These are phyloP conservation scores for Albula glossodonta DNA, from an alignment of 2,113 vertebrate genomes.

Conservation along the genomic window DNA sequence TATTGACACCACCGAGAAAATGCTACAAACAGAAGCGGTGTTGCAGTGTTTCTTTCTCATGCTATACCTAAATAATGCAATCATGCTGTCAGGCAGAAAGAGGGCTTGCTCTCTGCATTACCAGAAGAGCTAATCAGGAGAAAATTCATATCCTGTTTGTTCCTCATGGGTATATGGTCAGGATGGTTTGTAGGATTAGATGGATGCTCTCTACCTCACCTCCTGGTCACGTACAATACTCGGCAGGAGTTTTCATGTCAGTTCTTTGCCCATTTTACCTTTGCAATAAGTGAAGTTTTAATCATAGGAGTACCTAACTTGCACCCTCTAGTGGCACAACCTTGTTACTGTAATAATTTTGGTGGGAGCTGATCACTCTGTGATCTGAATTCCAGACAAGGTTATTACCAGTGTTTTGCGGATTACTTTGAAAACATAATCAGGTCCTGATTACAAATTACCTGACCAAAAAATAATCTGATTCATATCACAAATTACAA, in stretches of 20 bases:
- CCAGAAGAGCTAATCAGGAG: background rate
- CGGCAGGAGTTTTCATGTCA: background rate
- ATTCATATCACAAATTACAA: no score
- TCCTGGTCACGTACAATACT: background rate
- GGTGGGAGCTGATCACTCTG: background rate
- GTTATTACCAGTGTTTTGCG: no score
- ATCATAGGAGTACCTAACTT: background rate
- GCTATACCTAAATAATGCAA: background rate
- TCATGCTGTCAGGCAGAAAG: background rate
- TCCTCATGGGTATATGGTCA: background rate
- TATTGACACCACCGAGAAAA: background rate
- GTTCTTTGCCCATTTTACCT: background rate
- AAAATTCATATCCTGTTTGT: background rate
- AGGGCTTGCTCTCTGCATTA: background rate
- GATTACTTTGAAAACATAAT: no score
- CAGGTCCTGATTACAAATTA: no score
- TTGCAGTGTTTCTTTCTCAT: background rate
- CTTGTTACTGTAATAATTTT: background rate
- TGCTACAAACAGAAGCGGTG: background rate
- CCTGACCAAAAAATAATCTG: no score
- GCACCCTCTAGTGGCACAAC: background rate
- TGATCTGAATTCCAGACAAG: no score
- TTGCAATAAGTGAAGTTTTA: background rate
- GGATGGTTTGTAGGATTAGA: background rate
- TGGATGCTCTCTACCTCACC: background rate